A percentile compares a stretch with the other conserved stretches of the same genome.
phyloP scores from a whole-genome alignment of 2,797 vertebrate genomes.

The Poecile montanus region DNA sequence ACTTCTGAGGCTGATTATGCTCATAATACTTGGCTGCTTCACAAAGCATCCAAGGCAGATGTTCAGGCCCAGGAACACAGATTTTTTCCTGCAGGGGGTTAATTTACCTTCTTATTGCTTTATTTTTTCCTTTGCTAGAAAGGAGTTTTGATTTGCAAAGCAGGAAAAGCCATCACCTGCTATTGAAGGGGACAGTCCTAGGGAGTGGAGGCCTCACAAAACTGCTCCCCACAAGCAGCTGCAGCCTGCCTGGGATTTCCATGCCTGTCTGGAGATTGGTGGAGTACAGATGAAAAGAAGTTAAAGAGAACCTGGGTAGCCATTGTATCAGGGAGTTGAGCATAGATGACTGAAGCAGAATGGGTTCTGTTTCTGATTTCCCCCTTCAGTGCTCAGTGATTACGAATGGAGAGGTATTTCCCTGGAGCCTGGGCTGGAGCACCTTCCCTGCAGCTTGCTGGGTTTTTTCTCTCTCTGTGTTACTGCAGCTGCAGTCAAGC shows the following conservation, averaged over 20 bases:
- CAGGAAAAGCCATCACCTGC: neutral
- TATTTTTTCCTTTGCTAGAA: neutral
- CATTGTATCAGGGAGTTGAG: neutral
- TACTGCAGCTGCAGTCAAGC: neutral
- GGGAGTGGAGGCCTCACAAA: neutral
- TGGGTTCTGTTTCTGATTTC: slow-evolving; percentile 26
- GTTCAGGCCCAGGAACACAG: neutral
- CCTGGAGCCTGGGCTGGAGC: neutral
- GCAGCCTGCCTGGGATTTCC: neutral
- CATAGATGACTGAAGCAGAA: neutral
- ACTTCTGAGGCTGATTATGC: neutral
- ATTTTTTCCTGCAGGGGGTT: neutral
- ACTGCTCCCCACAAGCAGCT: neutral
- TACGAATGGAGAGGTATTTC: slow-evolving; percentile 9
- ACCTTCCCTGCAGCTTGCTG: neutral
- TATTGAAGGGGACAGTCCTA: neutral
- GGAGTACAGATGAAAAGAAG: neutral
- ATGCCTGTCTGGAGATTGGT: neutral
- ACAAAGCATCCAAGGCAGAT: slow-evolving; percentile 15
- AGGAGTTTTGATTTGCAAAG: neutral
- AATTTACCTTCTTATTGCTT: neutral
- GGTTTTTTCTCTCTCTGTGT: neutral
- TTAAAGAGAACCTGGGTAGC: neutral
- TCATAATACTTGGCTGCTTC: neutral
- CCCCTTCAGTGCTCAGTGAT: slow-evolving; percentile 16